These are phyloP conservation scores for Neosilurus mollespiculum DNA, from an alignment of 2,797 vertebrate genomes.

Conservation along the genomic window DNA sequence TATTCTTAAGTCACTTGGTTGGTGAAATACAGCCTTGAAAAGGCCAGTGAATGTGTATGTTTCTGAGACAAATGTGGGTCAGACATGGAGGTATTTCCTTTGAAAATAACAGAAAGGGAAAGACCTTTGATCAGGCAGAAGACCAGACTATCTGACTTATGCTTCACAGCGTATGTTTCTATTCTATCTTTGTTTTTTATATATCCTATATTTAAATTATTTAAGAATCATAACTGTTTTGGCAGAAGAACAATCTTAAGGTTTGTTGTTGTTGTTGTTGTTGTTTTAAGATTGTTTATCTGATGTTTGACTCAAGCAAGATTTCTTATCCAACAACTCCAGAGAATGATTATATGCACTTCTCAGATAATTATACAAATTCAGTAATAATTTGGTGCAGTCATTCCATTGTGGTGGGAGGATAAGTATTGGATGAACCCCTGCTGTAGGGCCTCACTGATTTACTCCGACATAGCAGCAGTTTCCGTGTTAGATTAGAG, in stretches of 20 bases:
- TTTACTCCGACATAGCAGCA: neutral
- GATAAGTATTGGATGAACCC: neutral
- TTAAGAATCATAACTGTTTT: no score
- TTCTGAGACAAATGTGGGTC: conserved; percentile 52
- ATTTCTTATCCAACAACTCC: neutral
- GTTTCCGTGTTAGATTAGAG: neutral
- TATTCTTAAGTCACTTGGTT: neutral
- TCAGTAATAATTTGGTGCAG: neutral
- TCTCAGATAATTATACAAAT: neutral
- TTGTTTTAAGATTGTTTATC: no score
- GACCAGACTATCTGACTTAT: no score
- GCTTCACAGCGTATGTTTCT: no score
- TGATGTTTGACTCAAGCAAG: neutral
- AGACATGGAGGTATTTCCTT: neutral
- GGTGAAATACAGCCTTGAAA: neutral
- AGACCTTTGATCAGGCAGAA: no score
- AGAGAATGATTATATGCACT: neutral
- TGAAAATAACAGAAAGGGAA: no score
- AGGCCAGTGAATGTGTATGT: neutral
- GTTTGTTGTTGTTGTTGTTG: no score
- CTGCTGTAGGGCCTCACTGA: neutral
- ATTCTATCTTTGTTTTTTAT: no score
- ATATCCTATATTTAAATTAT: no score
- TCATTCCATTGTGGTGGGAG: neutral
- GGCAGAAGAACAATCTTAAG: no score